Evolutionary conservation across 2,797 vertebrate genomes (phyloP).

Genomic region (Coilia nasus): DNA sequence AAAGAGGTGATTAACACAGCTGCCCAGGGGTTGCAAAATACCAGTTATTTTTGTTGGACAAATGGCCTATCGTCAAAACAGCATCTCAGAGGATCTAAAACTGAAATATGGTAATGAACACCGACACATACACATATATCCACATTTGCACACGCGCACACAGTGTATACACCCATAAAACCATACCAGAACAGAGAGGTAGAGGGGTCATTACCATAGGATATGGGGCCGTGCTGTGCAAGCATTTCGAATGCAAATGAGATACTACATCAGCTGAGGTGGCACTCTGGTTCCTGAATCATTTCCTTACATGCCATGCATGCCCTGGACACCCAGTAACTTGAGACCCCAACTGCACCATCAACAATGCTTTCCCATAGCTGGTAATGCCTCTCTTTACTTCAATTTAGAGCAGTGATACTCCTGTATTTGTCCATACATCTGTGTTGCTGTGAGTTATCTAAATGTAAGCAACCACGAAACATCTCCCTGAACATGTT

Average conservation of each 20-base stretch:
- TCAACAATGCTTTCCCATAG: not conserved
- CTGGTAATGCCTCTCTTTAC: not conserved
- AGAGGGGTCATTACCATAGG: constrained; percentile 6
- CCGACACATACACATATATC: not conserved
- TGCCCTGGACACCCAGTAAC: not conserved
- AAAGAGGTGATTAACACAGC: not conserved
- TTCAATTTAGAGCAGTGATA: not conserved
- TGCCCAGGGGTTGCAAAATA: not conserved
- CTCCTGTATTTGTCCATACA: not conserved
- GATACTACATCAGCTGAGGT: not conserved
- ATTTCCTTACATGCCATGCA: not conserved
- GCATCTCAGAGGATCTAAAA: not conserved
- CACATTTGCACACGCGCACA: not conserved
- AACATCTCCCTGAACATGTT: not conserved
- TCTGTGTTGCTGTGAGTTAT: not conserved
- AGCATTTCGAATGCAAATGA: constrained; percentile 9
- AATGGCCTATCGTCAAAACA: not conserved
- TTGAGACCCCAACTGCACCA: not conserved
- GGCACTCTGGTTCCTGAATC: not conserved
- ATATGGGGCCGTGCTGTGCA: not conserved
- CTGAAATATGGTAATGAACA: not conserved
- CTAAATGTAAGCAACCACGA: not conserved
- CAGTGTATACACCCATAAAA: not conserved
- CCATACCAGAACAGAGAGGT: not conserved
- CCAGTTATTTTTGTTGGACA: not conserved